Base-by-base conservation (phyloP, 2,797 vertebrate genomes). In the Petrocephalus sullivani region DNA sequence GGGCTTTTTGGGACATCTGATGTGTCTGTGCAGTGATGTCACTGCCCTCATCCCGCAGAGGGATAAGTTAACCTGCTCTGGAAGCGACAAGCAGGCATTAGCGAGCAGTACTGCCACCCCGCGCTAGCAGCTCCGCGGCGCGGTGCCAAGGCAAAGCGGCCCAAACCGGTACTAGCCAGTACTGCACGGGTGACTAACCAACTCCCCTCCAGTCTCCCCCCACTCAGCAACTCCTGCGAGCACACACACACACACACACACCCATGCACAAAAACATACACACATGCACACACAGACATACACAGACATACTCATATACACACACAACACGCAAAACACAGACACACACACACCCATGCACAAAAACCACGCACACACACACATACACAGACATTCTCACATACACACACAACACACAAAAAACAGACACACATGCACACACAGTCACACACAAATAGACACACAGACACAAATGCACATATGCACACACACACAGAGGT, bases 151-250 rank as follows among this genome's bases (percentile, higher is more conserved):
- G 85, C 91, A 91, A 95, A 93, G 94, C 95, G 92, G 94, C 56
- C 37, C 91, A 93, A 95, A 95, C 94, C 93, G 93, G 95, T 90
- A 58, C 91, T 90, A 95, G 92, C 94, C 95, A 94, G 94, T 90
- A 91, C 91, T 88, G 64, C 91, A 90, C n/a, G 51, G 37, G 64
- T 81, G 67, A 67, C 46, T 60, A 49, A 88, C 86, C 67, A 81
- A 81, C 90, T 88, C 53, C 61, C 92, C 90, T 85, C 89, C 14
- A 71, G 28, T 28, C 28, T 37, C 4, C 83, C 56, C 60, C 57
- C 85, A 87, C 90, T 92, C 78, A 64, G 86, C 78, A 87, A 67
- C 54, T 54, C 61, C 91, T 91, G 92, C 92, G 90, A 91, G 93
- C 87, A 89, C 91, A 91, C 90, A 90, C 87, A 89, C 91, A 87